Conservation (phyloP, 2,888 invertebrate genomes). For the Drosophila mimica region DNA sequence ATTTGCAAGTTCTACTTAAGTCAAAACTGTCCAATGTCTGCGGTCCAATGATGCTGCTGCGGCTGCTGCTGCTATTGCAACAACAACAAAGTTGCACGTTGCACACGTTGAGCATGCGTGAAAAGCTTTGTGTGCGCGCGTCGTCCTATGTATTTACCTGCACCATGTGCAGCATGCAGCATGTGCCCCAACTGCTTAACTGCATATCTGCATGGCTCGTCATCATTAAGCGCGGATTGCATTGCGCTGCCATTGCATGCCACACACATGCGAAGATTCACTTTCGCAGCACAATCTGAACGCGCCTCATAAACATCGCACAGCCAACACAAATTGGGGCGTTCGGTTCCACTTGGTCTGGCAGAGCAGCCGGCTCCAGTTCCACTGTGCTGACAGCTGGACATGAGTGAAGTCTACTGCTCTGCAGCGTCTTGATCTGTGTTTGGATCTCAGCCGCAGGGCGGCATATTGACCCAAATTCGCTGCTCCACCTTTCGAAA, state of each 20-base stretch:
- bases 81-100: not conserved
- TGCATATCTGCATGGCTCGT: slow-evolving; percentile 64
- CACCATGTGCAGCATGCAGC: slow-evolving; percentile 17
- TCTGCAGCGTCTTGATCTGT: slow-evolving; percentile 34
- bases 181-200: slow-evolving; percentile 4
- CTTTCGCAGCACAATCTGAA: slow-evolving; percentile 63
- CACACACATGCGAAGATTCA: slow-evolving; percentile 66
- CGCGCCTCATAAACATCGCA: slow-evolving; percentile 58
- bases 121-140: slow-evolving; percentile 61
- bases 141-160: slow-evolving; percentile 47
- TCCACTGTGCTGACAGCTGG: slow-evolving; percentile 67
- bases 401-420: slow-evolving; percentile 50
- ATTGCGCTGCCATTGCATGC: slow-evolving; percentile 47
- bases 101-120: slow-evolving; percentile 51
- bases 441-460: slow-evolving; percentile 53
- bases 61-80: slow-evolving; percentile 24
- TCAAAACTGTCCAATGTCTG: slow-evolving; percentile 63
- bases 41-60: slow-evolving; percentile 37
- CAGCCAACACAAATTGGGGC: slow-evolving; percentile 66
- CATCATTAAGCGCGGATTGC: slow-evolving; percentile 73
- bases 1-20: slow-evolving; percentile 79
- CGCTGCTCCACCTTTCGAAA: slow-evolving; percentile 60
- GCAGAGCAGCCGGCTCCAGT: slow-evolving; percentile 37
- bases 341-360: slow-evolving; percentile 67
- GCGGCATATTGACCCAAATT: slow-evolving; percentile 75